Base-by-base conservation (phyloP, 2,888 invertebrate genomes). In the Athalia circularis region DNA sequence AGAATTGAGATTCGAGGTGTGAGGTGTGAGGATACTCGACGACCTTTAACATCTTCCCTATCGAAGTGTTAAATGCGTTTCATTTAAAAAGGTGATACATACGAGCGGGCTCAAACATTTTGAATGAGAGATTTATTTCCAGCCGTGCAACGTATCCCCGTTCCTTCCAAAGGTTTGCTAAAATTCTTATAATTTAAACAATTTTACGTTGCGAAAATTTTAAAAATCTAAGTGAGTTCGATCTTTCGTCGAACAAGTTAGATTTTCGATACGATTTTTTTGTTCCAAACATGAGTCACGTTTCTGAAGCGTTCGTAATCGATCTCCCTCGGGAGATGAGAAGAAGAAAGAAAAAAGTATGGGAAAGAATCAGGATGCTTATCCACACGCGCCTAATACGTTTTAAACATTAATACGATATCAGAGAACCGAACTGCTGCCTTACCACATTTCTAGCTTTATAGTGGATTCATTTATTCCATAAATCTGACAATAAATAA, bases 401-500 rank as follows among this genome's bases (percentile, higher is more conserved):
- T 62, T 75, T 75, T 50, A 75, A 75, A 75, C 75, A 75, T 75
- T 75, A 50, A 75, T 75, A 50, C 62, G 48, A 15, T 11, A 50
- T 61, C 61, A 62, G 43, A 75, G 62, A 75, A 50, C n/a, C 11
- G 62, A 9, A 52, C 59, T 29, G 59, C 13, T 7, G 11, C n/a
- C 62, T 75, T 6, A 29, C 48, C 29, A 45, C 72, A 29, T 68
- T 54, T 57, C 45, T 59, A 47, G 59, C 72, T 72, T 72, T 72
- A 72, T 72, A 72, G 72, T 72, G 72, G 43, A 47, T 72, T 59
- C 75, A 64, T 75, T 88, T 88, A 89, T 90, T 90, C 89, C 88
- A 90, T 89, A 90, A 90, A 89, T 90, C 90, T 89, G 88, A 86
- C 87, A 85, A 90, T 90, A 90, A 90, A 90, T 90, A 89, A 90